Evolutionary conservation across 2,888 invertebrate species (phyloP), one percentile per base, ranked within the genome.

Genomic region (Agrochola lychnidis): DNA sequence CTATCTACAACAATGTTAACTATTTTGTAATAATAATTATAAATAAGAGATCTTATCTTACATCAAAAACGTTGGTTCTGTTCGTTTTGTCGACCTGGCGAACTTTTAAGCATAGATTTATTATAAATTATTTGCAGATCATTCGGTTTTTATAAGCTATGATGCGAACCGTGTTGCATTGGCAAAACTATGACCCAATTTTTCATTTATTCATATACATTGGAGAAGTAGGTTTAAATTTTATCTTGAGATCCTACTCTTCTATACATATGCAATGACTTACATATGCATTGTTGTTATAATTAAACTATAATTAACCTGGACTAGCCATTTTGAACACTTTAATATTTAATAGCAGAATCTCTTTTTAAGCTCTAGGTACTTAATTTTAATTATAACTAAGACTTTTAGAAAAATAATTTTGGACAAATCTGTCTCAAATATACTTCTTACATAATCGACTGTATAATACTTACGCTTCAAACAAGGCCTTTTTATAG

Each of bases 51-150:
- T 88, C 93, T 94, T 94, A 94, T 94, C 88, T 90, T 87, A 89
- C 85, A 87, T 82, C 88, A 84, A 83, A 88, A 90, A 93, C 94
- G 96, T 96, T 96, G 96, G 96, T 94, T 94, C 90, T 94, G 95
- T 93, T 94, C 94, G 93, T 95, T 96, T 96, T 96, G 95, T 91
- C 91, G 94, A 96, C 96, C 96, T 96, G 96, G 96, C 92, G 92
- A 93, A 93, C 95, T 96, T 88, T 78, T 90, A 92, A 90, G 90
- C 90, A 89, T 73, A 88, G 70, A 82, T 86, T 85, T 72, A 82
- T 87, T 79, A 88, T 83, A 84, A 83, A 89, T 89, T 84, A 73
- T 76, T 78, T 74, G 81, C 86, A 82, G 57, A 81, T 45, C 82
- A 84, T 84, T 83, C 75, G 10, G 51, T 74, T 70, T 83, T 64